A percentile compares a stretch with the other conserved stretches of the same genome.
These are phyloP conservation scores for Petrolisthes manimaculis DNA, from an alignment of 2,888 invertebrate species.

Conservation along the genomic window DNA sequence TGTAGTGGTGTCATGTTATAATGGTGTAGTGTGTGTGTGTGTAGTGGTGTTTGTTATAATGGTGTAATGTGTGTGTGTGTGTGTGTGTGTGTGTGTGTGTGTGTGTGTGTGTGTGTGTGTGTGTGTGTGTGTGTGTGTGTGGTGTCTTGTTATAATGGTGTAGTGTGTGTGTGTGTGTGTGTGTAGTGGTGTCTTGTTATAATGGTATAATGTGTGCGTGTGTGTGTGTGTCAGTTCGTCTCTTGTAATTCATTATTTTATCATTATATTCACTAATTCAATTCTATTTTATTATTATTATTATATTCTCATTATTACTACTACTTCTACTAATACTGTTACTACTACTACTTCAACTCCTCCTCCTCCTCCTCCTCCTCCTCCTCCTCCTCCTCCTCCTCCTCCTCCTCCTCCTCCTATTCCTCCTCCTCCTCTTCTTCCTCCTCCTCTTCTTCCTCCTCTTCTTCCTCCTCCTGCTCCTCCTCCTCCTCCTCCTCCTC, in stretches of 20 bases:
- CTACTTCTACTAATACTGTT: no score
- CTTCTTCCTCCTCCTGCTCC: background rate
- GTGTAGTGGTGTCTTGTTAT: background rate
- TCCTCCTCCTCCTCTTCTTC: background rate
- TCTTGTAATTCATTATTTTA: background rate
- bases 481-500: background rate
- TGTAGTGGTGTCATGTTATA: no score
- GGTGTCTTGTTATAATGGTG: background rate
- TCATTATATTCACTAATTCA: background rate
- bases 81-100: constrained; percentile 12
- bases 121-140: constrained; percentile 13
- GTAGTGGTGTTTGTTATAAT: no score
- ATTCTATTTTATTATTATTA: background rate
- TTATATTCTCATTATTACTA: no score
- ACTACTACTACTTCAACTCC: no score
- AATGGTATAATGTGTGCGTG: no score
- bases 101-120: constrained; percentile 6
- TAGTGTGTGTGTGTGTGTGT: background rate
- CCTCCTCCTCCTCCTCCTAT: background rate
- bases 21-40: no score
- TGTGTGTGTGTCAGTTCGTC: background rate
- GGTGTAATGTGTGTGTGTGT: background rate
- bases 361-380: background rate
- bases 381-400: background rate
- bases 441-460: background rate